Base-by-base conservation (phyloP, 2,888 invertebrate species). In the Ganaspis brasiliensis region DNA sequence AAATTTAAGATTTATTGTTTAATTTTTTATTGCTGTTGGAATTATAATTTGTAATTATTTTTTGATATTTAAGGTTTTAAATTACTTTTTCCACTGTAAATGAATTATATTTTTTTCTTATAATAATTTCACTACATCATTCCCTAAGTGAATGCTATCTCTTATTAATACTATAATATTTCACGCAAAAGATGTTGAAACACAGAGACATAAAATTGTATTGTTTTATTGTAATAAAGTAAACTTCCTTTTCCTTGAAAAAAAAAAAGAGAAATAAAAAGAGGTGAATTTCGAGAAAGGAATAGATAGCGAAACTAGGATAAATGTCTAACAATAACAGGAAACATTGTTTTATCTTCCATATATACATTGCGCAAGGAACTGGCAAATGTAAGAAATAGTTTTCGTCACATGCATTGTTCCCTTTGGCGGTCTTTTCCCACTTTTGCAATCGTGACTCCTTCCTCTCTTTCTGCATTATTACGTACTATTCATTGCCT, bases 271-370 rank as follows among this genome's bases (percentile, higher is more conserved):
- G 16, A n/a, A 52, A 52, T 9, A 52, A 52, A 21, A 40, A 19
- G 52, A 19, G 52, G 52, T 10, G 21, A 19, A 19, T 72, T 63
- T 24, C 49, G 14, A 9, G 37, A 37, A 67, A 24, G 40, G 26
- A 67, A 67, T 21, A 67, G 67, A 67, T 67, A 67, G 67, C 26
- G 45, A 67, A 67, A 67, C 40, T 67, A 67, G 67, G 67, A 67
- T 67, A 67, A 45, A 37, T 67, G 67, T 45, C 45, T 35, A 67
- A 67, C 67, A 67, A 67, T 45, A 67, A 67, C 67, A 67, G 67
- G 67, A 67, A 67, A 67, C 45, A 67, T 67, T 67, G 40, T 67
- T 31, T 67, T 67, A 67, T 67, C 67, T 67, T 63, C 16, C n/a
- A n/a, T 52, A 6, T n/a, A 21, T 40, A 16, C 19, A n/a, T 67